Evolutionary conservation across 1,140 invertebrate genomes (phyloP), one percentile per base, ranked within the genome.

Genomic region (Lasioglossum baleicum): DNA sequence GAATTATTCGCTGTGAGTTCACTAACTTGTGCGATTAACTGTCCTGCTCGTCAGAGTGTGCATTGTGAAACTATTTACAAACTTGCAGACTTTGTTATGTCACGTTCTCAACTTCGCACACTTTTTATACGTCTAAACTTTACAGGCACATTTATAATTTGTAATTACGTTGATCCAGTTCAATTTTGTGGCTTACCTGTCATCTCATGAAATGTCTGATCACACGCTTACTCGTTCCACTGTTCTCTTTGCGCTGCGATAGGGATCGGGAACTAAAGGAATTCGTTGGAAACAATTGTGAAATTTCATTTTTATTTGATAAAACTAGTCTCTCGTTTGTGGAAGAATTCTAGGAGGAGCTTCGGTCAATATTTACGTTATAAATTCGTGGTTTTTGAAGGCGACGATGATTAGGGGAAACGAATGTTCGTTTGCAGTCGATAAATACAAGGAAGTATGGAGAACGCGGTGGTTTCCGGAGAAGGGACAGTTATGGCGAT

Each of bases 401-500:
- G 8, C 7, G 20, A n/a, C 7, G 17, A 6, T 2, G 17, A n/a
- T 58, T 40, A 5, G 7, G 11, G 42, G 42, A 67, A 67, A 7
- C 13, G n/a, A 5, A 2, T 15, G 10, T 40, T 66, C 2, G 6
- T 1, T 2, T n/a, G 8, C 7, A 1, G 60, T 31, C 17, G 17
- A 0, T 66, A 17, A 65, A 73, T 51, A 10, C 13, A 48, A 13
- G 20, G n/a, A 44, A 22, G 0, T n/a, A 26, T n/a, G n/a, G 56
- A 56, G 72, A 69, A 69, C 42, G 15, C 26, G 22, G 15, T 65
- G 69, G 17, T 63, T 61, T 80, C 72, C 65, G n/a, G 64, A 51
- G 53, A 69, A 73, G n/a, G 35, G 56, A 77, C 58, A 66, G 64
- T 69, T 51, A 69, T 70, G 71, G 48, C 60, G 20, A 20, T 83